phyloP scores from a whole-genome alignment of 2,888 invertebrate species.

The Panzeria rudis region DNA sequence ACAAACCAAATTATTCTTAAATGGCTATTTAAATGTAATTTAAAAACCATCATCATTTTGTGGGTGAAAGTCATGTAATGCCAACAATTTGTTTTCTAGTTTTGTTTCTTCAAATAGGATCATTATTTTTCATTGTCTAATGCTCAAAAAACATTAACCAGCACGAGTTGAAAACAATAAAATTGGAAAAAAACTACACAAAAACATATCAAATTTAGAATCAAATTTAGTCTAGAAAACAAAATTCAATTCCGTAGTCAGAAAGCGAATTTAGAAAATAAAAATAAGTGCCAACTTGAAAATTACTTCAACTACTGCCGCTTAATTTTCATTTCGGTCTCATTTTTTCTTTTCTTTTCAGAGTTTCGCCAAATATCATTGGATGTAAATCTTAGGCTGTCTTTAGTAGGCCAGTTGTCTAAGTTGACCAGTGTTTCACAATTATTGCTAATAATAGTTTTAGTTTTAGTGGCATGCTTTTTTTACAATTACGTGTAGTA shows the following conservation, averaged over 20 bases:
- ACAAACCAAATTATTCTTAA: constrained; percentile 14
- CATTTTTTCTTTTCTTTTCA: constrained; percentile 5
- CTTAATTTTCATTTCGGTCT: constrained; percentile 25
- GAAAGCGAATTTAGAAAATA: not conserved
- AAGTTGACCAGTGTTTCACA: constrained; percentile 18
- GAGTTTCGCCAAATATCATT: constrained; percentile 5
- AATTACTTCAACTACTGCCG: not conserved
- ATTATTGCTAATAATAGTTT: constrained; percentile 25
- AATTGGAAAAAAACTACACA: constrained; percentile 37
- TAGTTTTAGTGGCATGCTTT: constrained; percentile 20
- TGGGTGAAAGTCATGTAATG: constrained; percentile 61
- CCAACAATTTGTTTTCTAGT: constrained; percentile 31
- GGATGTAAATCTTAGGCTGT: constrained; percentile 9
- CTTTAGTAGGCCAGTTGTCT: constrained; percentile 18
- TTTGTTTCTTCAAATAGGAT: constrained; percentile 22
- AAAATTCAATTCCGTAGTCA: not conserved
- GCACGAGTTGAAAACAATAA: constrained; percentile 40
- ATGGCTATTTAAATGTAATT: constrained; percentile 41
- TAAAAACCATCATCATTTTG: constrained; percentile 52
- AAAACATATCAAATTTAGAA: constrained; percentile 49
- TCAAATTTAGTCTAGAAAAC: constrained; percentile 39
- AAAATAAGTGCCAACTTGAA: constrained; percentile 16
- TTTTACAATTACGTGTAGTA: not conserved
- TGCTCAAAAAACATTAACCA: not conserved
- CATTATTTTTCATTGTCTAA: constrained; percentile 36